Conservation (phyloP, 2,888 invertebrate species). For the Macrophya annulata region DNA sequence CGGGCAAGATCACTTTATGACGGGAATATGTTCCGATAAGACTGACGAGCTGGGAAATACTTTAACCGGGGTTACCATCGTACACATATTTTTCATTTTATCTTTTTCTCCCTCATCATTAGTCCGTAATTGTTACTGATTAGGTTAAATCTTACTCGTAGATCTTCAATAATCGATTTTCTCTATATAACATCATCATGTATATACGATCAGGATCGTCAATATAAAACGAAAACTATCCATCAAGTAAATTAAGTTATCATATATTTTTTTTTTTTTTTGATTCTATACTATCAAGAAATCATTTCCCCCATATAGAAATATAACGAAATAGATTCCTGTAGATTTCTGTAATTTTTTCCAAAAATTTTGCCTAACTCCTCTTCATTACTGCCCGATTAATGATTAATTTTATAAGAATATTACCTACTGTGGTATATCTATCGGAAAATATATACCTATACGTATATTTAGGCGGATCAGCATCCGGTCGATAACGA, state of each 20-base stretch:
- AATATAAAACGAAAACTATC: neutral
- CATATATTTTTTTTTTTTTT: neutral
- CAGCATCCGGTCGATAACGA: conserved; percentile 33
- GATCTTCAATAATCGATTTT: neutral
- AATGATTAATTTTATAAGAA: neutral
- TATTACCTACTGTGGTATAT: neutral
- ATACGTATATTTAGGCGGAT: neutral
- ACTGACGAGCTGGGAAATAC: conserved; percentile 49
- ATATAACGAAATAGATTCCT: too few species aligned
- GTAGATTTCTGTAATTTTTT: neutral
- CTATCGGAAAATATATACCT: neutral
- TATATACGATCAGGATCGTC: neutral
- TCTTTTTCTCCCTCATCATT: neutral
- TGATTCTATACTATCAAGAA: too few species aligned
- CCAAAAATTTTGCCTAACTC: neutral
- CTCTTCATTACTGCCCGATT: neutral
- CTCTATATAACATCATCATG: neutral
- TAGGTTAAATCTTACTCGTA: neutral
- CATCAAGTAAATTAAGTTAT: neutral
- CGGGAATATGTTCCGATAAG: conserved; percentile 53
- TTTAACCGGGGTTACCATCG: conserved; percentile 14
- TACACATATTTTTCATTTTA: conserved; percentile 29
- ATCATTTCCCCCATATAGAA: too few species aligned
- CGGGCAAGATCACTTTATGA: conserved; percentile 49
- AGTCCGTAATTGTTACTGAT: conserved; percentile 9